Conservation (phyloP, 2,888 invertebrate species). For the Acanthosepion lycidas region DNA sequence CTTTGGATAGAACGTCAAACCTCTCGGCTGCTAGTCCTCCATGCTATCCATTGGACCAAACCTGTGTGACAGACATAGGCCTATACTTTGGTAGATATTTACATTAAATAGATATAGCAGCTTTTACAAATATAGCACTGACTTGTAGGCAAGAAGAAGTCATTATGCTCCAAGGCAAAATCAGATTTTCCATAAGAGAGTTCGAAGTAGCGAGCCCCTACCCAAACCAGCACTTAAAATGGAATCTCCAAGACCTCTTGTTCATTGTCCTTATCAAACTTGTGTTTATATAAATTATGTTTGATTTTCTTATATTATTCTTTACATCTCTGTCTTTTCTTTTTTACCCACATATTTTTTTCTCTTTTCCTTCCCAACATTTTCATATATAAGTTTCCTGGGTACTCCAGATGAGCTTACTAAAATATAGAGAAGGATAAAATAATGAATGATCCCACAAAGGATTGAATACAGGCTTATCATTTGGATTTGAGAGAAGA, state of each 20-base stretch:
- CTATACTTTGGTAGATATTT: background rate
- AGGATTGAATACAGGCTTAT: conserved; percentile 5
- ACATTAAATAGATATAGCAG: background rate
- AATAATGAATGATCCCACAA: background rate
- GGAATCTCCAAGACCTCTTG: background rate
- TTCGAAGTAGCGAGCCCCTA: conserved; percentile 15
- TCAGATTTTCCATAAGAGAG: background rate
- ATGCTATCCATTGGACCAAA: background rate
- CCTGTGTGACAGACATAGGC: background rate
- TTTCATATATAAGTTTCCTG: background rate
- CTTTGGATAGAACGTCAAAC: background rate
- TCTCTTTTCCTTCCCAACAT: background rate
- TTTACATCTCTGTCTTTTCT: conserved; percentile 18
- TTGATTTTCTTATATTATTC: background rate
- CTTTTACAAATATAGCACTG: background rate
- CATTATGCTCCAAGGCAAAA: background rate
- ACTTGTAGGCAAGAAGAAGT: background rate
- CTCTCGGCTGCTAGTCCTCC: background rate
- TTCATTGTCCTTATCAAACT: background rate
- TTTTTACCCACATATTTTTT: background rate
- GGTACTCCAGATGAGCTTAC: background rate
- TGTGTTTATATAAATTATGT: background rate
- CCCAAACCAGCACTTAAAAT: background rate
- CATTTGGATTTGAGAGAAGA: background rate
- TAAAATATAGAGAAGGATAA: background rate